These are phyloP conservation scores for Papilio protenor DNA, from an alignment of 2,888 invertebrate species.

Conservation along the genomic window DNA sequence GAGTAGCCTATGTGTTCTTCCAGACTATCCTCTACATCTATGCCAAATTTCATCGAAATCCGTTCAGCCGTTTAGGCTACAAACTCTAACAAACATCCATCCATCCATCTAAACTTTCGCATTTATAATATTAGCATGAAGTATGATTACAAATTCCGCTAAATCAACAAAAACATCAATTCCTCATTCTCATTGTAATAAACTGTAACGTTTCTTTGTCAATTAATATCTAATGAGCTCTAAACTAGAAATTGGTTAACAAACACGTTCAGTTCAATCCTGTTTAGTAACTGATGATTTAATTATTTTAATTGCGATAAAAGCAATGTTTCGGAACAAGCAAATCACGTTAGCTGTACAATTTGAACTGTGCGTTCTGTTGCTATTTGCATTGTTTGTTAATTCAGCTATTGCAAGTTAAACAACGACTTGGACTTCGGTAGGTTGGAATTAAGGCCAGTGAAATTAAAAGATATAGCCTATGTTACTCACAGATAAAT, in stretches of 20 bases:
- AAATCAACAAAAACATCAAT: no score
- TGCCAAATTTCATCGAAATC: no score
- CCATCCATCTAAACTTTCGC: no score
- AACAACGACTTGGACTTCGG: background rate
- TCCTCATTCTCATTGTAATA: background rate
- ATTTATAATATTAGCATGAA: no score
- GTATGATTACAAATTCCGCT: no score
- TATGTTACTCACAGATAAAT: no score
- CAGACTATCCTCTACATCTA: no score
- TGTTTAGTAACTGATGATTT: conserved; percentile 6
- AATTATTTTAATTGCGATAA: conserved; percentile 15
- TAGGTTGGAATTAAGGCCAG: no score
- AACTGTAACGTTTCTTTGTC: background rate
- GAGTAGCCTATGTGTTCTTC: no score
- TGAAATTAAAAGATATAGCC: no score
- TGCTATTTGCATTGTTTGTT: background rate
- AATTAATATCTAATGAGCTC: background rate
- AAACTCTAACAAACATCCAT: no score
- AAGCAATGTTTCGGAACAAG: conserved; percentile 11
- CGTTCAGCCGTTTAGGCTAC: no score
- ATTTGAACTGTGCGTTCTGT: conserved; percentile 5
- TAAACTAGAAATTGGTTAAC: background rate
- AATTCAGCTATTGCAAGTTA: background rate
- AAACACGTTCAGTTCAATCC: background rate
- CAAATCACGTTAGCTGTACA: conserved; percentile 16